phyloP scores from a whole-genome alignment of 2,888 invertebrate species.

The Clivina fossor region DNA sequence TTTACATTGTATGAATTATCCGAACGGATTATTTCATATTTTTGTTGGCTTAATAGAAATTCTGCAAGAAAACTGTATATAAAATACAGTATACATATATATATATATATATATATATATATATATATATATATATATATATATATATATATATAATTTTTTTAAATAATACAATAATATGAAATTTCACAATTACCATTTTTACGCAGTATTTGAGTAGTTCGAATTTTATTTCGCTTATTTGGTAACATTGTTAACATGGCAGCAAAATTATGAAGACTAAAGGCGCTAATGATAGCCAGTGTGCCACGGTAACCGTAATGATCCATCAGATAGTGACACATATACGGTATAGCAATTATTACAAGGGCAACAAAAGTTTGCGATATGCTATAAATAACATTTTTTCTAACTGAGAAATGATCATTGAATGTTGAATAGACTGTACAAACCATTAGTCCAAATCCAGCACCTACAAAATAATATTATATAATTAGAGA shows the following conservation, averaged over 20 bases:
- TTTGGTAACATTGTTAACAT: constrained; percentile 74
- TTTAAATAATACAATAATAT: too few species aligned
- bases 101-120: too few species aligned
- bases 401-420: constrained; percentile 67
- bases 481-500: background rate
- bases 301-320: constrained; percentile 74
- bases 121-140: too few species aligned
- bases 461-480: constrained; percentile 66
- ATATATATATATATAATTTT: too few species aligned
- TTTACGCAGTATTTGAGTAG: too few species aligned
- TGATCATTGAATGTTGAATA: constrained; percentile 76
- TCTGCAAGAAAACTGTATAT: too few species aligned
- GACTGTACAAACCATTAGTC: constrained; percentile 71
- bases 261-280: constrained; percentile 67
- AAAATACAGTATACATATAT: too few species aligned
- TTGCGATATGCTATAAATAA: constrained; percentile 77
- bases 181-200: too few species aligned
- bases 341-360: constrained; percentile 67
- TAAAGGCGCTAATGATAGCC: constrained; percentile 66
- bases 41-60: too few species aligned
- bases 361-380: constrained; percentile 68
- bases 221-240: too few species aligned
- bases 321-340: constrained; percentile 61
- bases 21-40: too few species aligned
- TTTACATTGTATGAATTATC: too few species aligned